Evolutionary conservation across 2,113 vertebrate genomes (phyloP), one percentile per base, ranked within the genome.

Genomic region (Pheucticus melanocephalus): DNA sequence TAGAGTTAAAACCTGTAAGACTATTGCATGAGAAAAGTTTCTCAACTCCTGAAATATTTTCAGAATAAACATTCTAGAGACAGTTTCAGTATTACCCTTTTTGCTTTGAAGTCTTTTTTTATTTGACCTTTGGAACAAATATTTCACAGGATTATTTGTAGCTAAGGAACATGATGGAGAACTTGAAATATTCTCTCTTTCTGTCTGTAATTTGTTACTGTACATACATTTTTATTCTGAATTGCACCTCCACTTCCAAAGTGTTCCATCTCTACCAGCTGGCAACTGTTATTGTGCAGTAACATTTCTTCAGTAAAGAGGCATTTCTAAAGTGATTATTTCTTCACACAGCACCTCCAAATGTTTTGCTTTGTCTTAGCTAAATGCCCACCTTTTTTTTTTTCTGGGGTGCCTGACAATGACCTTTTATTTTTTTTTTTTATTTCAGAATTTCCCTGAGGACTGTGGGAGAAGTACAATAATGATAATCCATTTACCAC

Each of bases 91-190:
- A 79, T 45, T 60, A 75, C 48, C 21, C 23, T 68, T 71, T 76
- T 71, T 66, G 59, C 77, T 92, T 48, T 72, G 20, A 83, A 80
- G 50, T 35, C 13, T 76, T 95, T 84, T 75, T 78, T 71, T 71
- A 80, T 82, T 57, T 70, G 82, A 88, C 71, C 85, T 94, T 92
- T 83, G 64, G 60, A 96, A 90, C 50, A 96, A 93, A 83, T 94
- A 94, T 88, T 95, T 90, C 76, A 70, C 33, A 88, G 94, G 90
- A 95, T 83, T 96, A 95, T 92, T 83, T 95, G 88, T 60, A 92
- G 54, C 90, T 94, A 88, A 88, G 75, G 42, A 96, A 82, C 71
- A 88, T 20, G 25, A 90, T 57, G 15, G 56, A 65, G 59, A 92
- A 82, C 27, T 80, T 88, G 50, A 50, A 87, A 92, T 90, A 92